These are phyloP conservation scores for Laspeyria flexula DNA, from an alignment of 2,888 invertebrate species.

Conservation along the genomic window DNA sequence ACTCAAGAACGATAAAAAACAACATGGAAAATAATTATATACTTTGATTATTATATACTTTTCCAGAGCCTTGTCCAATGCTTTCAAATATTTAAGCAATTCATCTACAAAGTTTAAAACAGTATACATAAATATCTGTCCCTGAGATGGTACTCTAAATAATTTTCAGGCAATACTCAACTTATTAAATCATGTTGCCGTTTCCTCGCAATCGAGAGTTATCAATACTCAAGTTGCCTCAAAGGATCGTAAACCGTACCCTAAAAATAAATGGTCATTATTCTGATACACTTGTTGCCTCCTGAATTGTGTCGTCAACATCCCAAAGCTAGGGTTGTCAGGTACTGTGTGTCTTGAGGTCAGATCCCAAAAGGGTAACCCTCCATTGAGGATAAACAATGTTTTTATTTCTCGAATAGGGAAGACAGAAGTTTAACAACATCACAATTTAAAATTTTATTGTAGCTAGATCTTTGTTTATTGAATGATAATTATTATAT, in stretches of 20 bases:
- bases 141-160: background rate
- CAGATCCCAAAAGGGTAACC: background rate
- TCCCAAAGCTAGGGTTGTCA: conserved; percentile 41
- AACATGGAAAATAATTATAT: too few relatives aligned
- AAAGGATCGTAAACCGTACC: conserved; percentile 39
- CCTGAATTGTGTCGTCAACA: conserved; percentile 45
- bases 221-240: conserved; percentile 32
- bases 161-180: conserved; percentile 1
- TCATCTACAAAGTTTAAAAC: too few relatives aligned
- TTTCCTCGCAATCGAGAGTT: conserved; percentile 35
- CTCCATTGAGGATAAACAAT: background rate
- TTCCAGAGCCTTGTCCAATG: too few relatives aligned
- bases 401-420: background rate
- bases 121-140: background rate
- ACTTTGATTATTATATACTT: too few relatives aligned
- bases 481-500: too few relatives aligned
- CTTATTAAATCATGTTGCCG: conserved; percentile 22
- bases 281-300: conserved; percentile 50
- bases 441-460: background rate
- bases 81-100: too few relatives aligned
- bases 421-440: background rate
- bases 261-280: conserved; percentile 52
- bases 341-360: conserved; percentile 15
- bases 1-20: too few relatives aligned
- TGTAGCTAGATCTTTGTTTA: background rate